Conservation (phyloP, 2,113 vertebrate species). For the Erythrocercus mccallii region DNA sequence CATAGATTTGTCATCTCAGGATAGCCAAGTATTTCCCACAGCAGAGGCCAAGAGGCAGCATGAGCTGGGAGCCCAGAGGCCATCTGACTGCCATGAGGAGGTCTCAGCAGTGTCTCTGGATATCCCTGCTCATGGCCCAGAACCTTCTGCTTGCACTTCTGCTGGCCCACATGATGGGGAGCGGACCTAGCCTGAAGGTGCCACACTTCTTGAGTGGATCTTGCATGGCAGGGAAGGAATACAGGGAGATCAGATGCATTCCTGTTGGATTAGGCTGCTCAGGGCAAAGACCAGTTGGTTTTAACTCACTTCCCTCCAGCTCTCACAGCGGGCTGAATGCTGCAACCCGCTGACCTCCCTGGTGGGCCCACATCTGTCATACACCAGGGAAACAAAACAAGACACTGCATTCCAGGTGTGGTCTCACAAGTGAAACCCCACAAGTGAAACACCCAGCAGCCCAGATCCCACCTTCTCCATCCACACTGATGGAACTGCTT, state of each 20-base stretch:
- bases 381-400: background rate
- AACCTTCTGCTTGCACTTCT: background rate
- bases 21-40: background rate
- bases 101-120: background rate
- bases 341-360: background rate
- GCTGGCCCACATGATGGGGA: rapidly evolving
- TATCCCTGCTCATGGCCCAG: background rate
- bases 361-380: background rate
- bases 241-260: background rate
- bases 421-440: background rate
- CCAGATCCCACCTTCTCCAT: background rate
- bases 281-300: background rate
- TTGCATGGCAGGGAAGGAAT: rapidly evolving
- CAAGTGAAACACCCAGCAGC: background rate
- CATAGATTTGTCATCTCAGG: background rate
- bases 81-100: rapidly evolving
- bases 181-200: rapidly evolving
- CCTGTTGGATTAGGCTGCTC: background rate
- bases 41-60: background rate
- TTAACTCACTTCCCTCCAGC: background rate
- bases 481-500: background rate
- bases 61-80: background rate
- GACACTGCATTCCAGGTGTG: background rate
- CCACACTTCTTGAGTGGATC: rapidly evolving
- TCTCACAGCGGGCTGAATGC: background rate